Evolutionary conservation across 2,888 invertebrate species (phyloP), one percentile per base, ranked within the genome.

Genomic region (Drosophila lutescens): DNA sequence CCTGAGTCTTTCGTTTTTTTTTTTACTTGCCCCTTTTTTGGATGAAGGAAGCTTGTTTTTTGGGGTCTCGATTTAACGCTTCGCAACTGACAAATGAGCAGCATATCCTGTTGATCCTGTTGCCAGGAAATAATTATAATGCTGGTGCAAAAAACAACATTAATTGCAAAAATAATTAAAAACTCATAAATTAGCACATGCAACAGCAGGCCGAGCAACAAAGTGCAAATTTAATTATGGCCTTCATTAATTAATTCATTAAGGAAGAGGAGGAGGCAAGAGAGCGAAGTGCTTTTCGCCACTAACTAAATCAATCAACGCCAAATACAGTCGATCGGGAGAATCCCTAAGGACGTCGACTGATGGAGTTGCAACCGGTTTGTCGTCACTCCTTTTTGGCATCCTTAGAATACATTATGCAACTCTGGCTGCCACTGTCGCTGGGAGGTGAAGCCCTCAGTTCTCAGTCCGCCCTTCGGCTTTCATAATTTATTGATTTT

Each of bases 101-200:
- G 81, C 78, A 89, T 85, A 86, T 86, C 86, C 86, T 86, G 89
- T 84, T 77, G 79, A 86, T 86, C 86, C 84, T 83, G 88, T 78
- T 80, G 73, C 53, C 41, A 74, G 82, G 60, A 77, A 70, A 81
- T 81, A 84, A 84, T 79, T 79, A 81, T 74, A 68, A 38, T 67
- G 72, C 68, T 46, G 66, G 44, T 50, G 26, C 46, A 56, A 44
- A 50, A 53, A 49, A 67, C 53, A 57, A 58, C 68, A 80, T 84
- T 86, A 85, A 85, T 85, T 80, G 74, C 85, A 56, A 79, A 84
- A 84, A 80, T 85, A 86, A 88, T 85, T 85, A 85, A 88, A 88
- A 86, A 71, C 87, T 76, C 89, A 88, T 85, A 88, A 88, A 86
- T 85, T 77, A 79, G 43, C 47, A 46, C 50, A 54, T 41, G 50